Evolutionary conservation across 1,140 invertebrate species (phyloP), one percentile per base, ranked within the genome.

Genomic region (Anoplolepis gracilipes): DNA sequence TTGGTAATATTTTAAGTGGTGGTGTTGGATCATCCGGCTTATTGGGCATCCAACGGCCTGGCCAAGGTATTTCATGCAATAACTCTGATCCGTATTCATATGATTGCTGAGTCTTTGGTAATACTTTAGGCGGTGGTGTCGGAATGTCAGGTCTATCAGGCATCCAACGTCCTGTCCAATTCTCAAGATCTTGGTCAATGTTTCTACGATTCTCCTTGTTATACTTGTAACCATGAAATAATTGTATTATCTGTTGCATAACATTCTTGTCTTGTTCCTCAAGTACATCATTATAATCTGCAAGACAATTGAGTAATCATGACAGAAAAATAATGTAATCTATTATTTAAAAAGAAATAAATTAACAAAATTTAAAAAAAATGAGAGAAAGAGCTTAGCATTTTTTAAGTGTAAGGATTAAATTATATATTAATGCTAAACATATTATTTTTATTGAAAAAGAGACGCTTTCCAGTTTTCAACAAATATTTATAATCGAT

Each of bases 161-260:
- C 87, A 95, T 88, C 94, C 94, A 95, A 16, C 91, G 91, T 36
- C 94, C 94, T 0, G 76, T 89, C 94, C 94, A 95, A 64, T 90
- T 77, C 59, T 94, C 92, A 36, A 87, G 62, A 11, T 84, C 85
- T 30, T 92, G 72, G 2, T 72, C 49, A 0, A 49, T 11, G 36
- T 73, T 75, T 39, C 90, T 91, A 22, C 88, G 90, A 69, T 87
- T 84, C 39, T 88, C 85, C 16, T 72, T 73, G 28, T 28, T 81
- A 2, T 72, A 59, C 1, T 59, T 69, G n/a, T 85, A 81, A 13
- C 77, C 33, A 1, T 78, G 64, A 1, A 92, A 65, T 53, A 87
- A 49, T 33, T 67, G 36, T 0, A 67, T 49, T 19, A 36, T 16
- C 7, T 16, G 10, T 62, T 64, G 13, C 62, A 25, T 2, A 10